Evolutionary conservation across 64 coral and sea anemone genomes (phyloP).

Genomic region (Pocillopora verrucosa): DNA sequence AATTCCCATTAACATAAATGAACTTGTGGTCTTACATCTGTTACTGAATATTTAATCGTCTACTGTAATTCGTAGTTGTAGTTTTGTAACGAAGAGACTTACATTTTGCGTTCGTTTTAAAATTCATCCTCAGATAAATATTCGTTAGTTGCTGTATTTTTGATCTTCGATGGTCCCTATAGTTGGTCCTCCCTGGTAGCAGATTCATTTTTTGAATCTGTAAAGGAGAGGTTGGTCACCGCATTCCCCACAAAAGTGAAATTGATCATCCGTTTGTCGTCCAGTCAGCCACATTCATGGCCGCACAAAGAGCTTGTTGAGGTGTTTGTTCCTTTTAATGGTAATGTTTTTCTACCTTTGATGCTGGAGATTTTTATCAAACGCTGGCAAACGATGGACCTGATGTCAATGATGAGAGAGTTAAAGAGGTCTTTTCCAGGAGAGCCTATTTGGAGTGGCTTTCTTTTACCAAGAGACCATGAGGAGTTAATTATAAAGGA

Average conservation of each 20-base stretch:
- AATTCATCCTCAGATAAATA: background rate
- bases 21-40: too few species aligned
- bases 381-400: constrained; percentile 2
- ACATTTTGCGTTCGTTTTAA: background rate
- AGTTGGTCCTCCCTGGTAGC: too few species aligned
- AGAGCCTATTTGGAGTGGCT: too few species aligned
- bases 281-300: too few species aligned
- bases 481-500: too few species aligned
- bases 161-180: background rate
- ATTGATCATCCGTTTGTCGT: background rate
- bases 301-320: too few species aligned
- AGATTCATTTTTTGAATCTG: too few species aligned
- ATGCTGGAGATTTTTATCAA: background rate
- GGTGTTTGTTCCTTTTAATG: too few species aligned
- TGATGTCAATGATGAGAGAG: background rate
- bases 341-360: background rate
- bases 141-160: constrained; percentile 8
- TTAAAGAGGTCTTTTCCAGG: background rate
- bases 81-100: background rate
- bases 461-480: too few species aligned
- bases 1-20: too few species aligned
- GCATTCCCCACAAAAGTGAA: background rate
- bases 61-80: too few species aligned
- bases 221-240: background rate
- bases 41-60: too few species aligned